These are phyloP conservation scores for Uromys caudimaculatus DNA, from an alignment of 2,797 vertebrate species.

Conservation along the genomic window DNA sequence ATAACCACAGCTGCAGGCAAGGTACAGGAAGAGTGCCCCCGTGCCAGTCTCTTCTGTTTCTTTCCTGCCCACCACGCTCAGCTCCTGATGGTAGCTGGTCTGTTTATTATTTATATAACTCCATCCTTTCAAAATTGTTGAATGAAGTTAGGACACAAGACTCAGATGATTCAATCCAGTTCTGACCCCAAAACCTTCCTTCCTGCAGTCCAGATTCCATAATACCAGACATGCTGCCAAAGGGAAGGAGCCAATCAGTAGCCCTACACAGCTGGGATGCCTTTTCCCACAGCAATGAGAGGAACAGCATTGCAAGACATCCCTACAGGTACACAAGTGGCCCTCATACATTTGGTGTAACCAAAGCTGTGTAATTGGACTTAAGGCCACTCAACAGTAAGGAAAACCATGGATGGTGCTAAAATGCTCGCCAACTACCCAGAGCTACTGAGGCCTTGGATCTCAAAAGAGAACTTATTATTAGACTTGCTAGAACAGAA, in stretches of 20 bases:
- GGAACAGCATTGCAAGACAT: background rate
- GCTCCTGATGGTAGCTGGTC: background rate
- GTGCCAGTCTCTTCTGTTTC: background rate
- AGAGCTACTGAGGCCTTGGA: background rate
- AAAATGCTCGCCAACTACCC: background rate
- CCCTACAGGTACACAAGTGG: background rate
- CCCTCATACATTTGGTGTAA: background rate
- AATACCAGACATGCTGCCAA: background rate
- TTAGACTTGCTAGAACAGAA: background rate
- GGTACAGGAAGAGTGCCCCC: background rate
- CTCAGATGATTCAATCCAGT: background rate
- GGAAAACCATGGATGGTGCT: background rate
- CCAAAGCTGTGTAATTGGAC: background rate
- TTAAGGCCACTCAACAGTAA: background rate
- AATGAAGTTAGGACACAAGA: background rate
- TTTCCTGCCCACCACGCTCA: background rate
- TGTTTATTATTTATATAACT: background rate
- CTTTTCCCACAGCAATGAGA: background rate
- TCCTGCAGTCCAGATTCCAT: background rate
- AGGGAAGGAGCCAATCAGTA: background rate
- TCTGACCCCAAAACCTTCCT: background rate
- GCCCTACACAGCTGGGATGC: background rate
- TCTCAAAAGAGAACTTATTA: background rate
- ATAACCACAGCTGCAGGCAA: background rate
- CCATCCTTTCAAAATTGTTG: background rate